These are phyloP conservation scores for Champsocephalus gunnari DNA, from an alignment of 2,797 vertebrate species.

Conservation along the genomic window DNA sequence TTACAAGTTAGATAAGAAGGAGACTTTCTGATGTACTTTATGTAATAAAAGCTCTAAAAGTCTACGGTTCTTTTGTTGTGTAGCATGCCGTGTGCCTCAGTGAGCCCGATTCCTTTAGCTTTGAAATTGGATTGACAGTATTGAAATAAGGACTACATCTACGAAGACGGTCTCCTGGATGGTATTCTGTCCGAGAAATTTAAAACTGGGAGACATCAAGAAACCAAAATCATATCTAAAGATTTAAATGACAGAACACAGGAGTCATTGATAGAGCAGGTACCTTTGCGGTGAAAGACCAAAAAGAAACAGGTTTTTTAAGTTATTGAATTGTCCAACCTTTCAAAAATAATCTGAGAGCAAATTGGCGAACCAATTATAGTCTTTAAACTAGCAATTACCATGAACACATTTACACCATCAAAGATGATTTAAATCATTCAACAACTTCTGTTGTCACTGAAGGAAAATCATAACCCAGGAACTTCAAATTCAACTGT, in stretches of 20 bases:
- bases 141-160: background rate
- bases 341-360: background rate
- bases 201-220: background rate
- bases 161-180: no score
- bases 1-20: background rate
- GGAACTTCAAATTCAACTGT: no score
- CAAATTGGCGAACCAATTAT: background rate
- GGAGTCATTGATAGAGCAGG: background rate
- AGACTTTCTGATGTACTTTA: background rate
- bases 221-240: background rate
- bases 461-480: background rate
- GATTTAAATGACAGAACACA: background rate
- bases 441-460: background rate
- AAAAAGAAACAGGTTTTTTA: background rate
- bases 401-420: background rate
- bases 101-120: background rate
- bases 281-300: background rate
- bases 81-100: background rate
- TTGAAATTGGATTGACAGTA: background rate
- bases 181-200: no score
- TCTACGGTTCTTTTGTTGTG: background rate
- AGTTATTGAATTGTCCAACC: background rate
- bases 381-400: background rate
- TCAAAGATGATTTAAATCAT: background rate
- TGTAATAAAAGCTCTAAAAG: background rate